Evolutionary conservation across 2,797 vertebrate species (phyloP).

Genomic region (Channa striata): DNA sequence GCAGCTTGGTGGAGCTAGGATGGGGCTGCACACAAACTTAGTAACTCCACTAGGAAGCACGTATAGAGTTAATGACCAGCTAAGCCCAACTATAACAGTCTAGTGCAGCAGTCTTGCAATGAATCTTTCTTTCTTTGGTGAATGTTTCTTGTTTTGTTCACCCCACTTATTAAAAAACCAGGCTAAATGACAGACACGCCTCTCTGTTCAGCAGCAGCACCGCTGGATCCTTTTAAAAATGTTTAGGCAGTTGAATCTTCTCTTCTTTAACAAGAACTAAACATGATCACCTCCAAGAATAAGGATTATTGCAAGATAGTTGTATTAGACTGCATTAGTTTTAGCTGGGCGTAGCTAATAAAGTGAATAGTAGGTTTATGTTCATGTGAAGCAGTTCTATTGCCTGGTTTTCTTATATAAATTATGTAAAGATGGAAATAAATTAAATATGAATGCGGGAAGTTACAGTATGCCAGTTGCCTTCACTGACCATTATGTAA

Average conservation of each 20-base stretch:
- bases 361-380: neutral
- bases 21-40: neutral
- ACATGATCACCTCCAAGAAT: neutral
- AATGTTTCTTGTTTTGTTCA: neutral
- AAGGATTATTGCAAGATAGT: neutral
- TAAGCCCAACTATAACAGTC: neutral
- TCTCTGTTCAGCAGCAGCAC: neutral
- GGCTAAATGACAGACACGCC: neutral
- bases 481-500: slow-evolving; percentile 5
- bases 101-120: neutral
- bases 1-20: slow-evolving; percentile 13
- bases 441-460: slow-evolving; percentile 44
- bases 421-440: slow-evolving; percentile 35
- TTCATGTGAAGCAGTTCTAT: neutral
- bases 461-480: slow-evolving; percentile 20
- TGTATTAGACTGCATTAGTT: neutral
- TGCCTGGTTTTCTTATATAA: neutral
- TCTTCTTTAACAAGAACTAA: neutral
- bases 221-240: neutral
- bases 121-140: neutral
- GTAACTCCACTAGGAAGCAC: neutral
- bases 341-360: neutral
- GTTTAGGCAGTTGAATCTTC: neutral
- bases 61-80: neutral
- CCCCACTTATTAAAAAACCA: neutral